These are phyloP conservation scores for Caenorhabditis parvicauda DNA, from an alignment of 2,888 invertebrate genomes.

Conservation along the genomic window DNA sequence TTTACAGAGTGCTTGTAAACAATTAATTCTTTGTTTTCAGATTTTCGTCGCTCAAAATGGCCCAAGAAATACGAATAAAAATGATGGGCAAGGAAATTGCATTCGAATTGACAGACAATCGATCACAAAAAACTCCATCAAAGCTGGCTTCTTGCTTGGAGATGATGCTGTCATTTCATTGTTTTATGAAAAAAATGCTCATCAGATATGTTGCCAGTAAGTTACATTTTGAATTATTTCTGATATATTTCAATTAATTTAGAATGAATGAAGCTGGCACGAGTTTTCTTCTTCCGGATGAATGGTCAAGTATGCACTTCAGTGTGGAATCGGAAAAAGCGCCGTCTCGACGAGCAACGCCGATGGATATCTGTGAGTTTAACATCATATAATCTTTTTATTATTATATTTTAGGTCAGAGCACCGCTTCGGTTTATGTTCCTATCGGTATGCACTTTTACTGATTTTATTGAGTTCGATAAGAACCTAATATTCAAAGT, in stretches of 20 bases:
- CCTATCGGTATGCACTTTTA: constrained; percentile 11
- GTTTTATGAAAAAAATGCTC: constrained; percentile 9
- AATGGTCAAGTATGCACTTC: not conserved
- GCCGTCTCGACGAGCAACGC: not conserved
- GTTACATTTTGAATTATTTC: constrained; percentile 3
- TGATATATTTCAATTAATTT: constrained; percentile 11
- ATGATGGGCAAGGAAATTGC: not conserved
- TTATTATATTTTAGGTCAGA: constrained; percentile 7
- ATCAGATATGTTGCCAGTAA: constrained; percentile 8
- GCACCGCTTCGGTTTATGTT: constrained; percentile 1
- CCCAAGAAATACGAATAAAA: not conserved
- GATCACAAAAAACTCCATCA: constrained; percentile 9
- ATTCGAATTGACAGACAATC: not conserved
- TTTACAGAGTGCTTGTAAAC: constrained; percentile 1
- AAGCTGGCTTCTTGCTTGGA: constrained; percentile 6
- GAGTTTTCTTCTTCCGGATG: constrained; percentile 8
- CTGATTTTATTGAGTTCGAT: constrained; percentile 10
- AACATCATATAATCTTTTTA: not conserved
- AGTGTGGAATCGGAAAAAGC: not conserved
- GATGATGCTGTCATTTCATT: constrained; percentile 7
- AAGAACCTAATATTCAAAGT: constrained; percentile 5
- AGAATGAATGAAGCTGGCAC: constrained; percentile 5
- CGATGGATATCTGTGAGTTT: not conserved
- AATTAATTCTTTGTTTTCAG: constrained; percentile 6
- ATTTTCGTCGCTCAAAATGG: not conserved